A percentile compares a stretch with the other conserved stretches of the same genome.
Evolutionary conservation across 2,113 vertebrate species (phyloP).

Genomic region (Columbina picui): DNA sequence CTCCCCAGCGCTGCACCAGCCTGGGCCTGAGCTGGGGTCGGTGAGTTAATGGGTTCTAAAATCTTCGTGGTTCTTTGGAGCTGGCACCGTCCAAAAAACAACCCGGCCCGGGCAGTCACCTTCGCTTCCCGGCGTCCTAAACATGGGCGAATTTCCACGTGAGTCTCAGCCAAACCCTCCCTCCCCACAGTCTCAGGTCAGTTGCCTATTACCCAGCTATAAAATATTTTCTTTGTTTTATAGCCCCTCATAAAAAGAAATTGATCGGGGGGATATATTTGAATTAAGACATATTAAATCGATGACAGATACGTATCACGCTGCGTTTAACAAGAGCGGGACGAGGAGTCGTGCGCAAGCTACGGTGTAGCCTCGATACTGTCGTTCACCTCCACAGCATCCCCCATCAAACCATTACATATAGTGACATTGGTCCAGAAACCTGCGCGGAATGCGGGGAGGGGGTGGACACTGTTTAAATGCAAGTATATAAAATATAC

Average conservation of each 20-base stretch:
- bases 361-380: constrained; percentile 29
- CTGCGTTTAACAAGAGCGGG: constrained; percentile 79
- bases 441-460: constrained; percentile 22
- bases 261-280: constrained; percentile 79
- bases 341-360: constrained; percentile 66
- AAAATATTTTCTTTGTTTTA: constrained; percentile 71
- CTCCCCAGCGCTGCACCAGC: not conserved
- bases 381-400: constrained; percentile 60
- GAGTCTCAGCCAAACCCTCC: constrained; percentile 6
- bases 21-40: not conserved
- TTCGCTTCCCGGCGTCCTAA: not conserved
- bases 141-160: constrained; percentile 61
- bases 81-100: not conserved
- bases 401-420: constrained; percentile 28
- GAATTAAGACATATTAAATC: constrained; percentile 88
- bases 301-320: constrained; percentile 84
- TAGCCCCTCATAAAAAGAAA: constrained; percentile 74
- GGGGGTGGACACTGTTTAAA: not conserved
- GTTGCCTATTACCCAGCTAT: constrained; percentile 46
- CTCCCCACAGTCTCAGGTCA: not conserved
- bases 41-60: not conserved
- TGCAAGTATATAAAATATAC: accelerated
- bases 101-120: constrained; percentile 12
- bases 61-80: not conserved
- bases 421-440: constrained; percentile 45